Conservation (phyloP, 1,140 invertebrate species). For the Drosophila suzukii region DNA sequence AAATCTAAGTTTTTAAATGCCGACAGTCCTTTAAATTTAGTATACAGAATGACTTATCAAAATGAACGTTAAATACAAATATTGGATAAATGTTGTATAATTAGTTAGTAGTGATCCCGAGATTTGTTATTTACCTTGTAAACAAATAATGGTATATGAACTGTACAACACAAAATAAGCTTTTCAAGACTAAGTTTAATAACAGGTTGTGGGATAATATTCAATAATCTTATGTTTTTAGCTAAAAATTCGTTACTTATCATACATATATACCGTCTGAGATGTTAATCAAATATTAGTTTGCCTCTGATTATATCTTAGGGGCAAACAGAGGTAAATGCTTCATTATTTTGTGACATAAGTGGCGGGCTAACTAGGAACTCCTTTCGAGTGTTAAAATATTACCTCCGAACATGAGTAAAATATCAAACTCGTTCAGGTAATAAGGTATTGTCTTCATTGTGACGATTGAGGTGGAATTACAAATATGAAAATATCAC, state of each 20-base stretch:
- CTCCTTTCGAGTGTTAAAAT: neutral
- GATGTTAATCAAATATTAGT: neutral
- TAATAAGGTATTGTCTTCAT: constrained; percentile 37
- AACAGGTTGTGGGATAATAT: no score
- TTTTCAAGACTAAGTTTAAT: no score
- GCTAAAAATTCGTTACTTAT: no score
- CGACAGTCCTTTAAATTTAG: neutral
- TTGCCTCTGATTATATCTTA: neutral
- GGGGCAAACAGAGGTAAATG: neutral
- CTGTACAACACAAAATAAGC: no score
- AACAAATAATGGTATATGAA: no score
- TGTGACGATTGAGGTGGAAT: constrained; percentile 21
- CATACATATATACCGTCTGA: no score
- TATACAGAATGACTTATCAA: no score
- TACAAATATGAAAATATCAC: constrained; percentile 29
- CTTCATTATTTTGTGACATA: constrained; percentile 4
- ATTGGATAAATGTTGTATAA: no score
- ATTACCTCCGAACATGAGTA: neutral
- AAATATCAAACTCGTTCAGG: neutral
- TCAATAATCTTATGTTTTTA: no score
- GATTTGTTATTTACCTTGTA: no score
- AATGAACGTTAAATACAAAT: no score
- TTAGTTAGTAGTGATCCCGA: no score
- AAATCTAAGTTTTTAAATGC: neutral
- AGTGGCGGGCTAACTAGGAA: neutral